phyloP scores from a whole-genome alignment of 2,113 vertebrate species.

The Spea bombifrons region DNA sequence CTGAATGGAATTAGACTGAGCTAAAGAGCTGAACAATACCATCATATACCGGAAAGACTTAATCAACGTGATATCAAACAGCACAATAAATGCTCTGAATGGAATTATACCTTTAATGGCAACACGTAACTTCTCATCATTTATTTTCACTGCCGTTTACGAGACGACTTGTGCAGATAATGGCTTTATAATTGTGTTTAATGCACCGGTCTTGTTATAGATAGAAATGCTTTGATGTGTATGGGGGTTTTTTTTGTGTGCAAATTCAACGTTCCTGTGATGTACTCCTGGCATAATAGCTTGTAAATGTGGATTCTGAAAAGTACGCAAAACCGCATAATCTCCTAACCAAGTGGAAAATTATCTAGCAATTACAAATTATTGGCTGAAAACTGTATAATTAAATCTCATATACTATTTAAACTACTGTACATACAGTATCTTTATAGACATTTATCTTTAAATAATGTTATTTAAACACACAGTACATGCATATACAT shows the following conservation, averaged over 20 bases:
- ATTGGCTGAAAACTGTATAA: not conserved
- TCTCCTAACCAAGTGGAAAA: not conserved
- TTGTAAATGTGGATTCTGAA: not conserved
- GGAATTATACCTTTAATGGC: slow-evolving; percentile 18
- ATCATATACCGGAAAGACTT: slow-evolving; percentile 16
- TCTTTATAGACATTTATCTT: too few relatives aligned
- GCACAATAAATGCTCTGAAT: not conserved
- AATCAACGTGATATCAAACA: slow-evolving; percentile 3
- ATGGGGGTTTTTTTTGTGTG: not conserved
- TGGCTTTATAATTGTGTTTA: slow-evolving; percentile 4
- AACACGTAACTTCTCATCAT: slow-evolving; percentile 7
- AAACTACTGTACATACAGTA: not conserved
- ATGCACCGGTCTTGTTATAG: not conserved
- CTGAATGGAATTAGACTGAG: slow-evolving; percentile 8
- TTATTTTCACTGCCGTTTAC: slow-evolving; percentile 31
- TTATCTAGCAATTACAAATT: not conserved
- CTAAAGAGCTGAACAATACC: not conserved
- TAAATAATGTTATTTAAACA: too few relatives aligned
- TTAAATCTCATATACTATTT: slow-evolving; percentile 5
- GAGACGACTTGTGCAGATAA: not conserved
- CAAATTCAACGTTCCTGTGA: not conserved
- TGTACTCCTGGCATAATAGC: not conserved
- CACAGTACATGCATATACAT: too few relatives aligned
- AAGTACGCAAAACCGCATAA: not conserved
- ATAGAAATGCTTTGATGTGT: not conserved